Conservation (phyloP, 2,797 vertebrate species). For the Micropoecilia bifurca region DNA sequence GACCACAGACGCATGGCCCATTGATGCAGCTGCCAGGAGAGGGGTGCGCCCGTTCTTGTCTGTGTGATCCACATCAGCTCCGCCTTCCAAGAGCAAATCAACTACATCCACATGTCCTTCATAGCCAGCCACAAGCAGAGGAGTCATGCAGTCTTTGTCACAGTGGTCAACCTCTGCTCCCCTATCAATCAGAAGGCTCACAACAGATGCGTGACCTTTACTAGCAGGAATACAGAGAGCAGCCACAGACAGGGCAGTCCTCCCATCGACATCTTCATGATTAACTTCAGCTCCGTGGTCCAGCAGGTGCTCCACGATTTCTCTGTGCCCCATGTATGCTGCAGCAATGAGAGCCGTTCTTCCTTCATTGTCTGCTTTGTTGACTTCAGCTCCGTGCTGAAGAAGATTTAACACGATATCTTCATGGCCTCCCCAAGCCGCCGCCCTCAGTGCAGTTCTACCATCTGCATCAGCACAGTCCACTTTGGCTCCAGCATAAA, state of each 20-base stretch:
- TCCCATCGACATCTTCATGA: slow-evolving; percentile 95
- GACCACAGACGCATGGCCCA: slow-evolving; percentile 97
- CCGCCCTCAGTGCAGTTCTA: slow-evolving; percentile 93
- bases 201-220: slow-evolving; percentile 94
- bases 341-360: slow-evolving; percentile 96
- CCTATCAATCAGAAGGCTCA: slow-evolving; percentile 94
- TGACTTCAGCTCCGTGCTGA: slow-evolving; percentile 95
- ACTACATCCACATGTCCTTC: slow-evolving; percentile 98
- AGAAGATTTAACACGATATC: slow-evolving; percentile 97
- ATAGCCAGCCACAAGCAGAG: slow-evolving; percentile 95
- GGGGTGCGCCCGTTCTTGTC: slow-evolving; percentile 97
- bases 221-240: slow-evolving; percentile 97
- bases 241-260: slow-evolving; percentile 94
- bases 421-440: slow-evolving; percentile 98
- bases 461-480: slow-evolving; percentile 96
- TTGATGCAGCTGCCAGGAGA: slow-evolving; percentile 96
- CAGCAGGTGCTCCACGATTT: slow-evolving; percentile 96
- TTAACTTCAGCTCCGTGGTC: slow-evolving; percentile 95
- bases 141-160: slow-evolving; percentile 98
- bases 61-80: slow-evolving; percentile 96
- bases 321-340: slow-evolving; percentile 97
- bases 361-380: slow-evolving; percentile 97
- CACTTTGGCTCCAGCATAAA: slow-evolving; percentile 95
- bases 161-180: slow-evolving; percentile 97
- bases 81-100: slow-evolving; percentile 95